Evolutionary conservation across 2,113 vertebrate genomes (phyloP).

Genomic region (Cygnus buccinator): DNA sequence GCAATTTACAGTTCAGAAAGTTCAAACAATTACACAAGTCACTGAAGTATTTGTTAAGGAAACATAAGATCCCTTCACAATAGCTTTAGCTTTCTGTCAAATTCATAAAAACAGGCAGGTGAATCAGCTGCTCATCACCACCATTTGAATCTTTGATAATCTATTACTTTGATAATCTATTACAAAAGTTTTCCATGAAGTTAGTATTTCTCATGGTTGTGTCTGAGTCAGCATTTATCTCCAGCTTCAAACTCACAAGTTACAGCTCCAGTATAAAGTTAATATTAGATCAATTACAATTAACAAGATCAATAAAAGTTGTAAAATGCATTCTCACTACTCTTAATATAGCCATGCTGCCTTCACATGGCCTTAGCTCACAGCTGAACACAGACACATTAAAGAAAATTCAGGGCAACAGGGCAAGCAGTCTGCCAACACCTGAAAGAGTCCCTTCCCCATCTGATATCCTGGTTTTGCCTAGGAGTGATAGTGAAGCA

Average conservation of each 20-base stretch:
- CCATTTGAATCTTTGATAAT: not conserved
- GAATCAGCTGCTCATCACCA: not conserved
- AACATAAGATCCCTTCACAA: not conserved
- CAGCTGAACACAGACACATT: not conserved
- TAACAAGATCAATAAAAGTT: constrained; percentile 16
- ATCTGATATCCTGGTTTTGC: not conserved
- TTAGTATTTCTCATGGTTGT: not conserved
- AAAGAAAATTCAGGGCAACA: not conserved
- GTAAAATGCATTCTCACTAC: not conserved
- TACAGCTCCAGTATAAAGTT: not conserved
- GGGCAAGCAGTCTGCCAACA: not conserved
- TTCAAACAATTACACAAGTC: constrained; percentile 35
- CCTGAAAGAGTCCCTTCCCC: not conserved
- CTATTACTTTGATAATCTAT: not conserved
- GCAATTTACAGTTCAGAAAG: constrained; percentile 12
- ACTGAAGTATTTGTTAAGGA: constrained; percentile 1
- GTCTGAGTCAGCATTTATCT: not conserved
- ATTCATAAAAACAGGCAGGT: constrained; percentile 1
- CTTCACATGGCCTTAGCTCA: not conserved
- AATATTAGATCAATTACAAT: constrained; percentile 33
- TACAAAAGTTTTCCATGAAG: not conserved
- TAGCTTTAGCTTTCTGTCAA: not conserved
- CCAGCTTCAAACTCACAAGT: not conserved
- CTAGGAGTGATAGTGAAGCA: not conserved
- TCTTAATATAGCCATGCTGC: not conserved